These are phyloP conservation scores for Sternotherus odoratus DNA, from an alignment of 2,797 vertebrate genomes.

Conservation along the genomic window DNA sequence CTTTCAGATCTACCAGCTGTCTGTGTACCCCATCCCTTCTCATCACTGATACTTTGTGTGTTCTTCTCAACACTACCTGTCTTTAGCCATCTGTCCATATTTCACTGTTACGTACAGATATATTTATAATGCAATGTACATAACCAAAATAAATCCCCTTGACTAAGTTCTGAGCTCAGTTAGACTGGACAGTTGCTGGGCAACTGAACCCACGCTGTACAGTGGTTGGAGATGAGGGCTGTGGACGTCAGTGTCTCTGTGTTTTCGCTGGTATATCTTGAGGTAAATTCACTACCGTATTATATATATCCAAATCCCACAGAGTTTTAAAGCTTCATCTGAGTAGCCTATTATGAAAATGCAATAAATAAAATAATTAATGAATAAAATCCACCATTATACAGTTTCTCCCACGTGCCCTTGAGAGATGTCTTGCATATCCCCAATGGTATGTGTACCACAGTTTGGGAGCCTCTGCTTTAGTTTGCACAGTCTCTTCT, in stretches of 20 bases:
- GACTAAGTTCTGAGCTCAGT: background rate
- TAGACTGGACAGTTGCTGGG: background rate
- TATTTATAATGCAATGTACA: background rate
- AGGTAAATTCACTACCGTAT: background rate
- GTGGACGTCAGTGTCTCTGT: background rate
- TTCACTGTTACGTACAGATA: background rate
- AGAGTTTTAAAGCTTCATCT: background rate
- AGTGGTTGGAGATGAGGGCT: too few species aligned
- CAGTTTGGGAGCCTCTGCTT: background rate
- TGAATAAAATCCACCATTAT: background rate
- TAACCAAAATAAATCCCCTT: background rate
- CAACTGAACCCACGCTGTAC: too few species aligned
- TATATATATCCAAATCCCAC: background rate
- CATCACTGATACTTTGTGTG: background rate
- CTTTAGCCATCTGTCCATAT: background rate
- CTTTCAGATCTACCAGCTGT: background rate
- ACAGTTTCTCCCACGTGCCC: background rate
- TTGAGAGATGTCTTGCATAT: background rate
- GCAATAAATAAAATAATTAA: background rate
- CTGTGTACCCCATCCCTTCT: background rate
- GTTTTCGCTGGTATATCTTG: background rate
- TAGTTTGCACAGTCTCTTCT: background rate
- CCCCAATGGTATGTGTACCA: background rate
- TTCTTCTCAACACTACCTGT: background rate
- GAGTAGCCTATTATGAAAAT: background rate